phyloP scores from a whole-genome alignment of 2,113 vertebrate genomes.

The Fregetta grallaria region DNA sequence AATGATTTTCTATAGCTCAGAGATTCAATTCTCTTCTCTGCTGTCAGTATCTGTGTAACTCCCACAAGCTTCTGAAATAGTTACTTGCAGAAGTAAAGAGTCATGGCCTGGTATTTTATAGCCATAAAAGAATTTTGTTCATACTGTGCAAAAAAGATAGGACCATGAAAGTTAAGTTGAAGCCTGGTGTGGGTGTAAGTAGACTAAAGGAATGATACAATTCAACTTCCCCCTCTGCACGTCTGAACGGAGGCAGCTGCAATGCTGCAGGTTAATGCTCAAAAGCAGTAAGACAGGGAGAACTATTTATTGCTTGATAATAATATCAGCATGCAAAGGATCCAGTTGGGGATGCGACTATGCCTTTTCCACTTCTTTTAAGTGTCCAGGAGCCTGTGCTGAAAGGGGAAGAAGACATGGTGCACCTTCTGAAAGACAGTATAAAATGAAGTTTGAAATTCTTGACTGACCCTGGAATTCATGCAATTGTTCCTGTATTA shows the following conservation, averaged over 20 bases:
- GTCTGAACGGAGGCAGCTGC: neutral
- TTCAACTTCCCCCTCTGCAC: neutral
- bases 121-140: neutral
- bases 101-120: neutral
- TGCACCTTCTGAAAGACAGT: neutral
- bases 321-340: neutral
- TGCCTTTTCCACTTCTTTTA: neutral
- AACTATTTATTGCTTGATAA: neutral
- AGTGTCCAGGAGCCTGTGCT: neutral
- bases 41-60: neutral
- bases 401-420: neutral
- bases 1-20: neutral
- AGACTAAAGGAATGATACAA: neutral
- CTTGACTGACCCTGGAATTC: neutral
- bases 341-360: neutral
- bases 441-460: neutral
- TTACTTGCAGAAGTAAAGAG: neutral
- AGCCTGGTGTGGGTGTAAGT: neutral
- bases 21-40: neutral
- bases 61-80: neutral
- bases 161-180: neutral
- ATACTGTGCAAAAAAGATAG: neutral
- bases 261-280: neutral
- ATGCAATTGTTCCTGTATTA: neutral
- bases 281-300: neutral